Conservation (phyloP, 1,140 invertebrate genomes). For the Radopholus similis region DNA sequence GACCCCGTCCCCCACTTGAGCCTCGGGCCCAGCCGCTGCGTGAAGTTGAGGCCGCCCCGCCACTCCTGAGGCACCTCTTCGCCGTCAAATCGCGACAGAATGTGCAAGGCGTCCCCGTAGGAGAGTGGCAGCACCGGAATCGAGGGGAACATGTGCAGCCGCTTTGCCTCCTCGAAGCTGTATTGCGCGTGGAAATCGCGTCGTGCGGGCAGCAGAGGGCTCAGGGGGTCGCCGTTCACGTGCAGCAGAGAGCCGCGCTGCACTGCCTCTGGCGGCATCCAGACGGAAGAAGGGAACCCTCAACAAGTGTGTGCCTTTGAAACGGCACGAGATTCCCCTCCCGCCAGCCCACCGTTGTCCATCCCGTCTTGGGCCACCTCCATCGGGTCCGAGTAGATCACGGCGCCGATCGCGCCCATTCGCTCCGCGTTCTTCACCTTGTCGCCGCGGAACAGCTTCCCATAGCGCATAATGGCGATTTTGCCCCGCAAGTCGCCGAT, state of each 20-base stretch:
- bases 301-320: conserved; percentile 43
- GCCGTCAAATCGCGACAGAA: conserved; percentile 44
- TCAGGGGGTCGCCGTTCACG: conserved; percentile 51
- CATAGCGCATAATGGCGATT: conserved; percentile 56
- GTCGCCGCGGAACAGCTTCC: conserved; percentile 44
- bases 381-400: conserved; percentile 54
- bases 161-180: conserved; percentile 42
- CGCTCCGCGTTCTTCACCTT: conserved; percentile 43
- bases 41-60: conserved; percentile 58
- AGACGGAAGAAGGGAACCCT: conserved; percentile 41
- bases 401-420: conserved; percentile 49
- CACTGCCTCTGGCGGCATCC: conserved; percentile 15
- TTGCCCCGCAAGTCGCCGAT: conserved; percentile 23
- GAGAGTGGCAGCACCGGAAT: conserved; percentile 56
- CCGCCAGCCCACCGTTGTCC: conserved; percentile 6
- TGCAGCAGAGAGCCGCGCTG: conserved; percentile 17
- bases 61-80: conserved; percentile 36
- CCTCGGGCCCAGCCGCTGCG: conserved; percentile 52
- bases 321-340: neutral
- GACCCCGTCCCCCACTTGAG: conserved; percentile 11
- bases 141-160: too few species aligned
- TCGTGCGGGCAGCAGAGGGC: conserved; percentile 49
- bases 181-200: conserved; percentile 34
- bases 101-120: conserved; percentile 52
- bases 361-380: conserved; percentile 50